phyloP scores from a whole-genome alignment of 2,113 vertebrate species.

The Tachysurus fulvidraco region DNA sequence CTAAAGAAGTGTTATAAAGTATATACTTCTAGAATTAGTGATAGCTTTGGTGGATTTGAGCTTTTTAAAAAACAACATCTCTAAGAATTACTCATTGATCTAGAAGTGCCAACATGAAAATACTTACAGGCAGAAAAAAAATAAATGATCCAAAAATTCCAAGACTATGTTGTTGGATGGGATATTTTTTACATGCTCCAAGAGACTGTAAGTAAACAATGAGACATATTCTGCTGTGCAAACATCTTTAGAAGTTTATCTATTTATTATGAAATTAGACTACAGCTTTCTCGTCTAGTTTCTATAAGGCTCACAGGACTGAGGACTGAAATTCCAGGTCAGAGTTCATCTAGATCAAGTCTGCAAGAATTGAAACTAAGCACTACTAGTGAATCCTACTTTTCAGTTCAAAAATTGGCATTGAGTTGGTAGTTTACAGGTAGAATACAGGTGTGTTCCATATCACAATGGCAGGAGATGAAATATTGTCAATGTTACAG shows the following conservation, averaged over 20 bases:
- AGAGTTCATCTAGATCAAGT: not conserved
- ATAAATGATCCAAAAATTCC: not conserved
- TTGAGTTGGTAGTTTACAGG: not conserved
- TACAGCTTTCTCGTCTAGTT: not conserved
- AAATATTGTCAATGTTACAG: not conserved
- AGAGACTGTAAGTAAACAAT: not conserved
- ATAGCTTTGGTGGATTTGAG: not conserved
- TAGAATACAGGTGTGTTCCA: not conserved
- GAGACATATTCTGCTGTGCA: not conserved
- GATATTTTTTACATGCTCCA: not conserved
- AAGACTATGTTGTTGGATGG: not conserved
- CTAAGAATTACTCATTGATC: not conserved
- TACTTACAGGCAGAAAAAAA: not conserved
- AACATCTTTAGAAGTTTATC: no score
- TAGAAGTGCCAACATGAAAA: not conserved
- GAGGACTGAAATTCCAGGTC: not conserved
- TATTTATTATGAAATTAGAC: not conserved
- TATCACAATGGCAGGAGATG: not conserved
- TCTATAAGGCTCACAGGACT: not conserved
- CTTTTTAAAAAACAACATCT: not conserved
- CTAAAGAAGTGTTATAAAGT: not conserved
- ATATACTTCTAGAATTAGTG: not conserved
- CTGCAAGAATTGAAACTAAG: not conserved
- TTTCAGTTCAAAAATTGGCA: not conserved
- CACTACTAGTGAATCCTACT: not conserved